Base-by-base conservation (phyloP, 2,888 invertebrate genomes). In the Drosophila fungiperda region DNA sequence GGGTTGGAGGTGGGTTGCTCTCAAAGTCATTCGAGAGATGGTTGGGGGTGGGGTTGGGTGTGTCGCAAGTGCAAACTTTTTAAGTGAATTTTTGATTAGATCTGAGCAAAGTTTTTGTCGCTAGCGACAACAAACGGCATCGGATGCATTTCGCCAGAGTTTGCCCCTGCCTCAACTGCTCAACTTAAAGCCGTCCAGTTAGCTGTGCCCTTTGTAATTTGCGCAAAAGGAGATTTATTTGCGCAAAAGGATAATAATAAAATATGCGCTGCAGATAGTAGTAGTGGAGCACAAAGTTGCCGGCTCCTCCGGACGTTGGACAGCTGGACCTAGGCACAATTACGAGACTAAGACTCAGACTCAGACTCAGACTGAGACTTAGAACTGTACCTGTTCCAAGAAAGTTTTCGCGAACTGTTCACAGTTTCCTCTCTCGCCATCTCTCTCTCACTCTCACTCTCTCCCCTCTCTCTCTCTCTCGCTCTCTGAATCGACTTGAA, bases 41-140 rank as follows among this genome's bases (percentile, higher is more conserved):
- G 42, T 1, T 6, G n/a, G 9, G n/a, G 3, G 23, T 65, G 52
- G 38, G 72, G 26, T 23, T 23, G 73, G n/a, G 20, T 7, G 45
- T 6, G 45, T 23, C 23, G 74, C 78, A 62, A 83, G 82, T 65
- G 82, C 76, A 84, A 91, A 91, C 82, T 91, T 91, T 91, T 91
- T 92, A 91, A 91, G 91, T 91, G 92, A 92, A 91, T 91, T 91
- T 91, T 91, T 91, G 91, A 91, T 91, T 91, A 91, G 91, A 92
- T 91, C 91, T 90, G 91, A 77, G 80, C 84, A 89, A 91, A 90
- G 87, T 91, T 91, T 91, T 83, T 87, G 80, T 80, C 83, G 82
- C 82, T 80, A 74, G 73, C 72, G 68, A 68, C 76, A 75, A 79
- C 75, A 85, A 78, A 79, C 73, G 68, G 80, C 62, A 72, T 54